These are phyloP conservation scores for Sebastes nivosus DNA, from an alignment of 2,797 vertebrate genomes.

Conservation along the genomic window DNA sequence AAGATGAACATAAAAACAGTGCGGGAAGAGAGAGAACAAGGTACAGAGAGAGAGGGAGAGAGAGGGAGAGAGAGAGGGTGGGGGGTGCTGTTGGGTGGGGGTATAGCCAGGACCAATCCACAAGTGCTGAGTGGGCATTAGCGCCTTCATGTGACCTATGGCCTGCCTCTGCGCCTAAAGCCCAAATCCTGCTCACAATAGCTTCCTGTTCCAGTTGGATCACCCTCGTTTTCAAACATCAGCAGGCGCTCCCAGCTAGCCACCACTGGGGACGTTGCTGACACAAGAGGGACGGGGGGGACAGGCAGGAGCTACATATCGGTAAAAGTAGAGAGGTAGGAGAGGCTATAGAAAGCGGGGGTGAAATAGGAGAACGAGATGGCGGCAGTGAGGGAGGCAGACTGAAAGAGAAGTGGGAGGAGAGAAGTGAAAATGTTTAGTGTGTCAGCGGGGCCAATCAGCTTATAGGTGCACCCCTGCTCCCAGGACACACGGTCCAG, in stretches of 20 bases:
- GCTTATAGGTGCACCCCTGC: slow-evolving; percentile 70
- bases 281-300: slow-evolving; percentile 65
- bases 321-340: slow-evolving; percentile 37
- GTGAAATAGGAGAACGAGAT: slow-evolving; percentile 55
- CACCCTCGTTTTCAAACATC: slow-evolving; percentile 81
- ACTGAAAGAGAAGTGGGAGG: slow-evolving; percentile 65
- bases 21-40: slow-evolving; percentile 5
- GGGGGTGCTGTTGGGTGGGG: slow-evolving; percentile 32
- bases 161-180: slow-evolving; percentile 84
- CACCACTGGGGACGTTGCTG: slow-evolving; percentile 74
- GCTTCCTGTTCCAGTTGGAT: slow-evolving; percentile 88
- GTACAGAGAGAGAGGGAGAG: not conserved
- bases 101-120: slow-evolving; percentile 75
- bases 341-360: slow-evolving; percentile 35
- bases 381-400: slow-evolving; percentile 36
- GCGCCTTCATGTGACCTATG: slow-evolving; percentile 86
- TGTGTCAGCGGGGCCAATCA: slow-evolving; percentile 66
- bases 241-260: slow-evolving; percentile 71
- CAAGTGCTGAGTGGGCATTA: slow-evolving; percentile 86
- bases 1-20: slow-evolving; percentile 28
- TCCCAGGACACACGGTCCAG: slow-evolving; percentile 61
- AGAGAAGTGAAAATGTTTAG: slow-evolving; percentile 62
- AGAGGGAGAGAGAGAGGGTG: not conserved
- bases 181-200: slow-evolving; percentile 88
- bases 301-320: slow-evolving; percentile 43